Conservation (phyloP, 2,113 vertebrate species). For the Xenopus tropicalis region DNA sequence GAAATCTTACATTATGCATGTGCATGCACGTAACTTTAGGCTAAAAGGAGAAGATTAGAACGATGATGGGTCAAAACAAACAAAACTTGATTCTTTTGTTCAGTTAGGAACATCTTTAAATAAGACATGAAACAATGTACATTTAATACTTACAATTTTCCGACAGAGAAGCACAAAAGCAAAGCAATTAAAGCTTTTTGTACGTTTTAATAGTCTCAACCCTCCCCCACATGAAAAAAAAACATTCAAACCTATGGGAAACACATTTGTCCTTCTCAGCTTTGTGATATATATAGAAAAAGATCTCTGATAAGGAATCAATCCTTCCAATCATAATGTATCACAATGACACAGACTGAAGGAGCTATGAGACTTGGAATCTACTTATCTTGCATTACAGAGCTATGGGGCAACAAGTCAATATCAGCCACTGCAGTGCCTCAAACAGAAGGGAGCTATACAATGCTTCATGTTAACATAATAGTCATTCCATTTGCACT, state of each 20-base stretch:
- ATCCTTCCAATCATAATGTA: neutral
- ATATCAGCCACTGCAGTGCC: neutral
- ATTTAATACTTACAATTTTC: too few relatives aligned
- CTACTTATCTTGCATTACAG: neutral
- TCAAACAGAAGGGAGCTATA: neutral
- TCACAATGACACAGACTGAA: constrained; percentile 2
- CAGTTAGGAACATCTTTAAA: too few relatives aligned
- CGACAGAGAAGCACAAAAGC: too few relatives aligned
- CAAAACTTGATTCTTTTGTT: too few relatives aligned
- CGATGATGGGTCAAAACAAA: too few relatives aligned
- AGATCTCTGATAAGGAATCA: neutral
- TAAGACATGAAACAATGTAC: too few relatives aligned
- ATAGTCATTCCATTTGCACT: neutral
- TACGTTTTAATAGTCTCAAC: too few relatives aligned
- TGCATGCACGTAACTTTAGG: too few relatives aligned
- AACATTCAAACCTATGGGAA: neutral
- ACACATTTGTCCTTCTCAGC: neutral
- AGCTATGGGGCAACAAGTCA: neutral
- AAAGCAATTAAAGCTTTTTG: too few relatives aligned
- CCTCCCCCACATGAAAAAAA: neutral
- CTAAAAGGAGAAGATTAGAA: too few relatives aligned
- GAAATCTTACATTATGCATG: too few relatives aligned
- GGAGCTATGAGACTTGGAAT: neutral
- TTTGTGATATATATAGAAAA: constrained; percentile 3
- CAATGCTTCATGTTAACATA: neutral